phyloP scores from a whole-genome alignment of 2,797 vertebrate genomes.

The Pachyuromys duprasi region DNA sequence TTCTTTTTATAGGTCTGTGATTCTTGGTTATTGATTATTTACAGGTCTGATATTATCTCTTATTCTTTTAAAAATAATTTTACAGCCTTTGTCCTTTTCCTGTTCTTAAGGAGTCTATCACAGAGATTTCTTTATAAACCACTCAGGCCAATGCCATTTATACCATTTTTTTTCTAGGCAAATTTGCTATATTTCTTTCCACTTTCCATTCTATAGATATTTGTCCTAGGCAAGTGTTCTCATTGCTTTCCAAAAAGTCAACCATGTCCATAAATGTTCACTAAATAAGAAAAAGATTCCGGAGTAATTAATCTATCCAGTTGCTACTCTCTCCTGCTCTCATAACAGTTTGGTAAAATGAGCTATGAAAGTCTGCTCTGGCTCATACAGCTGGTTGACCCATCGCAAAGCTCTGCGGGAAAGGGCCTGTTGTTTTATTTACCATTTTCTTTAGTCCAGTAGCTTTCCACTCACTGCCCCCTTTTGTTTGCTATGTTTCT shows the following conservation, averaged over 20 bases:
- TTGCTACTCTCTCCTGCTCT: neutral
- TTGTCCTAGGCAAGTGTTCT: neutral
- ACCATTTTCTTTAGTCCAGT: neutral
- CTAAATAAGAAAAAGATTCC: conserved; percentile 22
- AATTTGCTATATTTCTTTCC: conserved; percentile 37
- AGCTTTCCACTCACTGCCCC: neutral
- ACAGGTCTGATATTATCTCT: conserved; percentile 30
- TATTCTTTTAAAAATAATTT: conserved; percentile 35
- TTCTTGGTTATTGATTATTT: neutral
- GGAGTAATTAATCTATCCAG: neutral
- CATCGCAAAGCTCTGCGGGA: neutral
- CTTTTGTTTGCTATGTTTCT: neutral
- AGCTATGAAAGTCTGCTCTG: neutral
- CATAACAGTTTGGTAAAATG: neutral
- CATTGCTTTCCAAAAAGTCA: conserved; percentile 41
- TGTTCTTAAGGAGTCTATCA: neutral
- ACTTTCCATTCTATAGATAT: neutral
- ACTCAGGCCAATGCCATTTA: neutral
- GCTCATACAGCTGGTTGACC: neutral
- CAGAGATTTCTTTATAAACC: neutral
- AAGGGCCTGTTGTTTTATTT: neutral
- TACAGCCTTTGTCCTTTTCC: neutral
- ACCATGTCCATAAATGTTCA: neutral
- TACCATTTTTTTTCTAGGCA: neutral
- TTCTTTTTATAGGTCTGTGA: neutral